A percentile compares a stretch with the other conserved stretches of the same genome.
These are phyloP conservation scores for Erithacus rubecula DNA, from an alignment of 2,797 vertebrate species.

Conservation along the genomic window DNA sequence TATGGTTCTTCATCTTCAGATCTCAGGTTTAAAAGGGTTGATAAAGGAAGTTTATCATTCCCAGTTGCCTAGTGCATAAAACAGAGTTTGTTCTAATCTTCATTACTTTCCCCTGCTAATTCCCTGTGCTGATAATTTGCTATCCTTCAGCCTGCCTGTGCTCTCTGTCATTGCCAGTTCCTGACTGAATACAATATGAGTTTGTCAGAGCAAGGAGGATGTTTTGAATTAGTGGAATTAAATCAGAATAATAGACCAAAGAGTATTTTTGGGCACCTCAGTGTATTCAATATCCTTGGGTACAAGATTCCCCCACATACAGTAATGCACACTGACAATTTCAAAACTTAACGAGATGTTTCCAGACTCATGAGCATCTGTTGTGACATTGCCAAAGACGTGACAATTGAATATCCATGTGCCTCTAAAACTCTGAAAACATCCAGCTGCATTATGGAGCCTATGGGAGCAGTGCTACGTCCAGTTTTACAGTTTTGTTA, in stretches of 20 bases:
- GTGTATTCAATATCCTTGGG: not conserved
- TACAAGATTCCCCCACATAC: not conserved
- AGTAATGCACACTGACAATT: not conserved
- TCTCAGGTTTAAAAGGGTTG: not conserved
- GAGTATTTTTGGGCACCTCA: not conserved
- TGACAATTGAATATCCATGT: not conserved
- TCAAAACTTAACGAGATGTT: not conserved
- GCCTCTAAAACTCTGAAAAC: not conserved
- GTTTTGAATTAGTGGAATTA: not conserved
- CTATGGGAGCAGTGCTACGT: fast-evolving
- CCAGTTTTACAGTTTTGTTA: not conserved
- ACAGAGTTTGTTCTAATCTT: not conserved
- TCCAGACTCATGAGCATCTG: not conserved
- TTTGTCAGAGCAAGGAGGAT: not conserved
- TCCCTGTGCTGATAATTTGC: not conserved
- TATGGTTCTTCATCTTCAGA: not conserved
- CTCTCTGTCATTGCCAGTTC: not conserved
- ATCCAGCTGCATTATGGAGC: not conserved
- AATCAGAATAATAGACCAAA: not conserved
- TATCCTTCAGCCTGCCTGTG: not conserved
- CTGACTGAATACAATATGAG: not conserved
- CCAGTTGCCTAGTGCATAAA: not conserved
- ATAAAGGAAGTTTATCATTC: not conserved
- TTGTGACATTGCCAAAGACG: not conserved
- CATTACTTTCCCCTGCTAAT: not conserved